Evolutionary conservation across 2,113 vertebrate species (phyloP).

Genomic region (Laticauda laticaudata): DNA sequence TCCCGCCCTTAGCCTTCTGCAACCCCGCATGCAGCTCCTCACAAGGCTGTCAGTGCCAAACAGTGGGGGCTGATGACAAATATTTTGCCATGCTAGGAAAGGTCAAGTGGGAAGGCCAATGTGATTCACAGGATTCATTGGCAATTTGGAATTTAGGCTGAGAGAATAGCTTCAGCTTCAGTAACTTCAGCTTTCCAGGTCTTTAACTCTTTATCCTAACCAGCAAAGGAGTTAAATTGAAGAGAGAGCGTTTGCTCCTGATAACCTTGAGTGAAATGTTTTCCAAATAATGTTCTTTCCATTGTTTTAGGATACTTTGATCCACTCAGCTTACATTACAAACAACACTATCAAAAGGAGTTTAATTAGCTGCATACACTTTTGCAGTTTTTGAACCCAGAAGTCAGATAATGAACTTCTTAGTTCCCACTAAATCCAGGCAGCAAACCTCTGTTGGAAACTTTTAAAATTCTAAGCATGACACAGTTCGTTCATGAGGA

Average conservation of each 20-base stretch:
- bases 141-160: not conserved
- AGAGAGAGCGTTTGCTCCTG: not conserved
- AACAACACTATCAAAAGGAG: not conserved
- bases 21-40: not conserved
- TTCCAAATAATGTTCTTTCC: not conserved
- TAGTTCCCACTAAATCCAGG: not conserved
- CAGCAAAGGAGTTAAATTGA: not conserved
- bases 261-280: not conserved
- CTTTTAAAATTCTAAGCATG: not conserved
- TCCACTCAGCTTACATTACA: not conserved
- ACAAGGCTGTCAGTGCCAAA: constrained; percentile 4
- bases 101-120: not conserved
- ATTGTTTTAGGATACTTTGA: not conserved
- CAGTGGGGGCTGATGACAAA: constrained; percentile 4
- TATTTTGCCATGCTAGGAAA: not conserved
- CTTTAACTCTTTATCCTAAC: not conserved
- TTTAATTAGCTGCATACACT: not conserved
- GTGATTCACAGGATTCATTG: not conserved
- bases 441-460: not conserved
- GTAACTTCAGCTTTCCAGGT: not conserved
- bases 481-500: not conserved
- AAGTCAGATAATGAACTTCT: not conserved
- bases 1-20: not conserved
- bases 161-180: not conserved
- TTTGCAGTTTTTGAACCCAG: not conserved